Evolutionary conservation across 2,113 vertebrate species (phyloP).

Genomic region (Raja brachyura): DNA sequence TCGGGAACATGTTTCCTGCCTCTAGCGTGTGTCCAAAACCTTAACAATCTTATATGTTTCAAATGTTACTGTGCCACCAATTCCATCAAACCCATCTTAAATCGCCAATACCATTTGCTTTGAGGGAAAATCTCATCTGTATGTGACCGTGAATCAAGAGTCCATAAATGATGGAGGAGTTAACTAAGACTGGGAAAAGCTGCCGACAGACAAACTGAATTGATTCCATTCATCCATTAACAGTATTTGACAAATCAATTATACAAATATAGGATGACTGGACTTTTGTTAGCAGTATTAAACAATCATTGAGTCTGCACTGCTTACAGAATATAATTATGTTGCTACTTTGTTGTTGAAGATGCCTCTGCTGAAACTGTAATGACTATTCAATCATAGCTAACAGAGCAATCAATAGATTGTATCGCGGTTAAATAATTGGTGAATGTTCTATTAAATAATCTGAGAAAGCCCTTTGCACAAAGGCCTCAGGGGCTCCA

Average conservation of each 20-base stretch:
- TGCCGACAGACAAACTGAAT: neutral
- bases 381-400: slow-evolving; percentile 31
- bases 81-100: neutral
- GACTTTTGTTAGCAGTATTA: neutral
- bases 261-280: neutral
- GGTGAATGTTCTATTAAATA: slow-evolving; percentile 19
- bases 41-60: no score
- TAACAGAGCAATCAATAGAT: slow-evolving; percentile 33
- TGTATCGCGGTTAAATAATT: slow-evolving; percentile 25
- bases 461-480: slow-evolving; percentile 19
- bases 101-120: neutral
- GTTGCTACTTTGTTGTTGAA: slow-evolving; percentile 26
- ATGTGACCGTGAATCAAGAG: neutral
- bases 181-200: neutral
- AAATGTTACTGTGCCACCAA: no score
- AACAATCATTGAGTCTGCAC: slow-evolving; percentile 27
- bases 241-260: slow-evolving; percentile 17
- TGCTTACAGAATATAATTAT: neutral
- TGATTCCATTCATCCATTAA: neutral
- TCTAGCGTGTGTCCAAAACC: no score
- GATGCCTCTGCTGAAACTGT: slow-evolving; percentile 12
- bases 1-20: no score
- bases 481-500: slow-evolving; percentile 15
- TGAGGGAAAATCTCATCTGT: neutral
- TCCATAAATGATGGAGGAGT: neutral